Conservation (phyloP, 2,888 invertebrate species). For the Octonoba sinensis region DNA sequence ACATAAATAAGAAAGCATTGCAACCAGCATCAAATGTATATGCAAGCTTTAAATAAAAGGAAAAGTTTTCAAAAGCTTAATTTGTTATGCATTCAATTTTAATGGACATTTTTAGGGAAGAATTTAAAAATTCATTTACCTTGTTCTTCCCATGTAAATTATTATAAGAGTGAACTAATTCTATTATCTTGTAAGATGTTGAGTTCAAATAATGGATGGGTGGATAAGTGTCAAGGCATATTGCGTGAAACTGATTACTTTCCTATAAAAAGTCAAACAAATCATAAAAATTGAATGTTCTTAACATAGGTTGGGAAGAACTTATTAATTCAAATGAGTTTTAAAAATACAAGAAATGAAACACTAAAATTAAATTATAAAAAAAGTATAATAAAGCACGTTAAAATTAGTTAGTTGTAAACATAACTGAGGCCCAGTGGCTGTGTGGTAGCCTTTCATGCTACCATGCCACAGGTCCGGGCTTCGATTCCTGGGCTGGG, state of each 20-base stretch:
- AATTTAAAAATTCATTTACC: constrained; percentile 71
- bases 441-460: no score
- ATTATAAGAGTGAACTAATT: constrained; percentile 88
- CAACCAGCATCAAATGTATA: constrained; percentile 99
- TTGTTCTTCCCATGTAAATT: constrained; percentile 76
- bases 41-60: constrained; percentile 77
- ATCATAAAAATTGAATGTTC: background rate
- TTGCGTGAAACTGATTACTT: constrained; percentile 96
- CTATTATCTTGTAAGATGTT: constrained; percentile 83
- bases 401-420: no score
- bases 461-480: no score
- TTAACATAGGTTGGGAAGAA: no score
- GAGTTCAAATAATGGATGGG: constrained; percentile 94
- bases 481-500: no score
- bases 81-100: background rate
- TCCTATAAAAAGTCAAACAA: constrained; percentile 74
- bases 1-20: constrained; percentile 90
- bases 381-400: background rate
- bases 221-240: constrained; percentile 92
- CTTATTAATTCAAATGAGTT: background rate
- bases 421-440: no score
- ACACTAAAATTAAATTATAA: background rate
- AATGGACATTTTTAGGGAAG: no score
- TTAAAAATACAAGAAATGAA: background rate
- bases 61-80: background rate